Evolutionary conservation across 2,888 invertebrate genomes (phyloP), one percentile per base, ranked within the genome.

Genomic region (Baronia brevicornis): DNA sequence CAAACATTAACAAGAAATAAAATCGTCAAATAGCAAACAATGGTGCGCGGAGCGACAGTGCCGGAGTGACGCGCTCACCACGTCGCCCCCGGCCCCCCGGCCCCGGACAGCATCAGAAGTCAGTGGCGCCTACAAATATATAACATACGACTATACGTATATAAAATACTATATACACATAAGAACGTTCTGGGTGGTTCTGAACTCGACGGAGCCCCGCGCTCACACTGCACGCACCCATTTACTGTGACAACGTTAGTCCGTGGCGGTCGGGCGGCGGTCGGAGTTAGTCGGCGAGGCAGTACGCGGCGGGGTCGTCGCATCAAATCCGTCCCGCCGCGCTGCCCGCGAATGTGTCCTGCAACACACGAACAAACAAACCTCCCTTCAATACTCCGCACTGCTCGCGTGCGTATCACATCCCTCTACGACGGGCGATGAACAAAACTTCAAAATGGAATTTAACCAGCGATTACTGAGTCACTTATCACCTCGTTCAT

Each of bases 291-390:
- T 41, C 39, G 45, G 48, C 39, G 45, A 43, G 35, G 39, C 48
- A 43, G 47, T 48, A 54, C 47, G 42, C 36, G 28, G 34, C 23
- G 50, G 50, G 38, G 49, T 60, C 49, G 53, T 48, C 56, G 53
- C 69, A 80, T 84, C 84, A 84, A 75, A 84, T 80, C 60, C 79
- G 77, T 56, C 62, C 69, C 46, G 72, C 54, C 48, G 67, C 65
- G 51, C 61, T 61, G 39, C 70, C 70, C 38, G 68, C 48, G 58
- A 73, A 74, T 48, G 73, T 57, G 54, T 84, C 82, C 82, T 82
- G 70, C 10, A 51, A 60, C 11, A 11, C 9, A 11, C 9, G 2
- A 13, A 1, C 13, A 11, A 5, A 3, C 18, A n/a, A n/a, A n/a
- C 25, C 21, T 27, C 29, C 12, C 20, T 4, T 25, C n/a, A 9